phyloP scores from a whole-genome alignment of 1,140 invertebrate species.

The Euschistus heros region DNA sequence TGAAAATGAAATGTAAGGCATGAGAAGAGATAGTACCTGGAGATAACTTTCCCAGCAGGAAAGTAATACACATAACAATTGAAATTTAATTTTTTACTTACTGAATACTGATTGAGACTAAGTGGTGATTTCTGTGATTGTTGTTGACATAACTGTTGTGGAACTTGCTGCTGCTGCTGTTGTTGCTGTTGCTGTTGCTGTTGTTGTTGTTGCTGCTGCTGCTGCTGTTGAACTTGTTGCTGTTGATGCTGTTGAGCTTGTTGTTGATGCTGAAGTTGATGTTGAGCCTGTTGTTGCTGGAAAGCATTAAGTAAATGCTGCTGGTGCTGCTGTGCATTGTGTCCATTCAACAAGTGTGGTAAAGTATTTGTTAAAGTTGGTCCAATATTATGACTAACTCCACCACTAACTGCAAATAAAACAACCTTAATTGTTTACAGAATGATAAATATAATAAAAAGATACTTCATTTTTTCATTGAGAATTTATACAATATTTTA shows the following conservation, averaged over 20 bases:
- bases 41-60: too few relatives aligned
- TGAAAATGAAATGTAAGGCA: too few relatives aligned
- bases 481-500: background rate
- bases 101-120: conserved; percentile 18
- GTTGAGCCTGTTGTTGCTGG: conserved; percentile 25
- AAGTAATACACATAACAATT: too few relatives aligned
- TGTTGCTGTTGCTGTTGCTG: conserved; percentile 26
- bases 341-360: conserved; percentile 49
- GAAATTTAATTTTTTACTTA: background rate
- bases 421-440: background rate
- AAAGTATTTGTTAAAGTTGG: conserved; percentile 14
- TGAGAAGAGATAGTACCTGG: too few relatives aligned
- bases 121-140: conserved; percentile 24
- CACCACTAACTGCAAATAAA: conserved; percentile 12
- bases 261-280: conserved; percentile 25
- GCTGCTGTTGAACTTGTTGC: conserved; percentile 27
- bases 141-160: conserved; percentile 25
- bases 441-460: background rate
- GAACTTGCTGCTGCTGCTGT: conserved; percentile 24
- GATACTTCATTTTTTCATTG: background rate
- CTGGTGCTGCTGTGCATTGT: conserved; percentile 27
- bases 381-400: conserved; percentile 12
- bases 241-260: conserved; percentile 28
- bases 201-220: conserved; percentile 26
- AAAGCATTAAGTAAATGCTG: conserved; percentile 48